phyloP scores from a whole-genome alignment of 2,888 invertebrate species.

The Scaeva pyrastri region DNA sequence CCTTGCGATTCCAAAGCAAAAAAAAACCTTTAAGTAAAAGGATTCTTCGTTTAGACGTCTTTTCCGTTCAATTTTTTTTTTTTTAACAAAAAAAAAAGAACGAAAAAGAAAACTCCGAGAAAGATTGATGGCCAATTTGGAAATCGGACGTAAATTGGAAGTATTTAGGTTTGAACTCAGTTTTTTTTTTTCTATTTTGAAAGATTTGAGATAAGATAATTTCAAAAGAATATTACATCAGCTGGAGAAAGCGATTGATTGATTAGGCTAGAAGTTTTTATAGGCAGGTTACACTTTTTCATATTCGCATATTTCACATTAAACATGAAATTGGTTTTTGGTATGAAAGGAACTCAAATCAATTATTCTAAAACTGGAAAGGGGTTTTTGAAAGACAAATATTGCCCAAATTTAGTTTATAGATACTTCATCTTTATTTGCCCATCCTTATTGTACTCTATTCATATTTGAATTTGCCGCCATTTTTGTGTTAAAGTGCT shows the following conservation, averaged over 20 bases:
- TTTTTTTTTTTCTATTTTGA: conserved; percentile 8
- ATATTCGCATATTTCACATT: no score
- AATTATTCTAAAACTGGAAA: no score
- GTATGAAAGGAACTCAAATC: no score
- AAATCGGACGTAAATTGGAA: conserved; percentile 32
- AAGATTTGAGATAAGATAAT: conserved; percentile 16
- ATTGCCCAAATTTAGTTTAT: no score
- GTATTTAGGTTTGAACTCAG: conserved; percentile 27
- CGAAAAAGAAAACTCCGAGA: not conserved
- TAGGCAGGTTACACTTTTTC: not conserved
- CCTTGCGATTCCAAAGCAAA: not conserved
- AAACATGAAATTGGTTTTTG: no score
- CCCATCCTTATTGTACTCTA: no score
- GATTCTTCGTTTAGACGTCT: conserved; percentile 8
- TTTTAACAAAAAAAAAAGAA: not conserved
- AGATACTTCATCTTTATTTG: no score
- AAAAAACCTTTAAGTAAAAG: not conserved
- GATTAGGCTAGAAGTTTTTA: not conserved
- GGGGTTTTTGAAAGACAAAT: no score
- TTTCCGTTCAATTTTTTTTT: not conserved
- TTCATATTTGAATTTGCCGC: no score
- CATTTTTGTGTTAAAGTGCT: no score
- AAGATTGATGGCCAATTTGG: conserved; percentile 20
- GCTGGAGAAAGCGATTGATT: not conserved
- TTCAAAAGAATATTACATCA: not conserved